Evolutionary conservation across 2,797 vertebrate species (phyloP), one percentile per base, ranked within the genome.

Genomic region (Girardinus metallicus): DNA sequence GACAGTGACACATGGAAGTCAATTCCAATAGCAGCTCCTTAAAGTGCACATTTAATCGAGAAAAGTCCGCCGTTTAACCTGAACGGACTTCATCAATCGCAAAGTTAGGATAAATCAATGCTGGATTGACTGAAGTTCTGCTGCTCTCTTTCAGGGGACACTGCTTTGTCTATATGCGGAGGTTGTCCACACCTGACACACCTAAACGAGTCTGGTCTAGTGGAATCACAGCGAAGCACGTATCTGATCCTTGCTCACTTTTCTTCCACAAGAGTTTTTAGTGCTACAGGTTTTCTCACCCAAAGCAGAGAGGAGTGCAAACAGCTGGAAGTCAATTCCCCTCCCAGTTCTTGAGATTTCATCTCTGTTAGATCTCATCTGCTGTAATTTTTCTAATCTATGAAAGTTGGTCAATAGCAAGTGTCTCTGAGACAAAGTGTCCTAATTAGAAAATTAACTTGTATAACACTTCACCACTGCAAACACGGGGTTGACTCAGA

Each of bases 61-160:
- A 71, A 53, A 94, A 91, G 86, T 89, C 93, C 82, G 88, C 85
- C 91, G 93, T 94, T 95, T 94, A 94, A 94, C 91, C 83, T 91
- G 92, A 94, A 94, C 93, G 88, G 94, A 95, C 94, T 94, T 93
- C 92, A 94, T 95, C 92, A 95, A 96, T 94, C 80, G 92, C 81
- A 78, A 81, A 88, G 92, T 92, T 93, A 90, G 94, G 88, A 86
- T 93, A 93, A 96, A 96, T 95, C 94, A 94, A 95, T 95, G 92
- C 87, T 44, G 84, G 93, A 95, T 93, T 95, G 95, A 95, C 92
- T 91, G 49, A 57, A 85, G 89, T 89, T 93, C 81, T 86, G 75
- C 87, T 79, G 77, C 90, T 87, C 89, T 86, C 91, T 93, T 92
- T 92, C 87, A 77, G 87, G 91, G 93, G 93, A 92, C 91, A 80